Conservation (phyloP, 2,888 invertebrate species). For the Helleia helle region DNA sequence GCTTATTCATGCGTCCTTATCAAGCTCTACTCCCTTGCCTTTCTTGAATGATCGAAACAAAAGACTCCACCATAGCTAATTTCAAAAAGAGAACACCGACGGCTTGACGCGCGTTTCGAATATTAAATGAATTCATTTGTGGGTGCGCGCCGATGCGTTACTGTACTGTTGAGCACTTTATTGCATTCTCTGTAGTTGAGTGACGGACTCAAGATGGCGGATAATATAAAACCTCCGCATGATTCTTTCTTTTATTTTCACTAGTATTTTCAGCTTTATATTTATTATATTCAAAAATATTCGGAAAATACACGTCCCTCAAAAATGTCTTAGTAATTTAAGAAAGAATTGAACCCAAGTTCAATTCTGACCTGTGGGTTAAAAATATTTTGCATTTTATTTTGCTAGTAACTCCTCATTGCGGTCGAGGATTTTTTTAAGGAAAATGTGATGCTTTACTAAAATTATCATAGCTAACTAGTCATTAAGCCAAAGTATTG, state of each 20-base stretch:
- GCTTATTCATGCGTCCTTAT: conserved; percentile 25
- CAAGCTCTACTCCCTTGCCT: conserved; percentile 38
- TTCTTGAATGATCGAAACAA: conserved; percentile 39
- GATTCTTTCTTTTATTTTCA: neutral
- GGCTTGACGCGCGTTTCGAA: conserved; percentile 45
- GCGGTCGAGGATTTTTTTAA: too few relatives aligned
- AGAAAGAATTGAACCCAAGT: too few relatives aligned
- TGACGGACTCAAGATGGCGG: conserved; percentile 1
- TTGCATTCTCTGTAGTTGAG: conserved; percentile 32
- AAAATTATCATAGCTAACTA: too few relatives aligned
- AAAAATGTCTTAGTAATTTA: too few relatives aligned
- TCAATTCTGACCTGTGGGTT: too few relatives aligned
- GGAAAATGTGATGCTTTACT: too few relatives aligned
- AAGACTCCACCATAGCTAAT: conserved; percentile 68
- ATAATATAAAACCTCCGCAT: neutral
- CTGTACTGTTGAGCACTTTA: conserved; percentile 55
- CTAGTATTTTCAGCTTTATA: neutral
- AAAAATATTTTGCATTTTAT: too few relatives aligned
- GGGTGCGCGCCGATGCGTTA: conserved; percentile 66
- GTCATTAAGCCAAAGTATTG: too few relatives aligned
- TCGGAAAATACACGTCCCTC: too few relatives aligned
- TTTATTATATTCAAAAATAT: neutral
- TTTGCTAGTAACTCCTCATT: too few relatives aligned
- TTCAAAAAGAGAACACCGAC: conserved; percentile 71
- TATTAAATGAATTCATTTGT: conserved; percentile 51